These are phyloP conservation scores for Tethya wilhelma DNA, from an alignment of 37 sponge, comb jelly and placozoan genomes.

Conservation along the genomic window DNA sequence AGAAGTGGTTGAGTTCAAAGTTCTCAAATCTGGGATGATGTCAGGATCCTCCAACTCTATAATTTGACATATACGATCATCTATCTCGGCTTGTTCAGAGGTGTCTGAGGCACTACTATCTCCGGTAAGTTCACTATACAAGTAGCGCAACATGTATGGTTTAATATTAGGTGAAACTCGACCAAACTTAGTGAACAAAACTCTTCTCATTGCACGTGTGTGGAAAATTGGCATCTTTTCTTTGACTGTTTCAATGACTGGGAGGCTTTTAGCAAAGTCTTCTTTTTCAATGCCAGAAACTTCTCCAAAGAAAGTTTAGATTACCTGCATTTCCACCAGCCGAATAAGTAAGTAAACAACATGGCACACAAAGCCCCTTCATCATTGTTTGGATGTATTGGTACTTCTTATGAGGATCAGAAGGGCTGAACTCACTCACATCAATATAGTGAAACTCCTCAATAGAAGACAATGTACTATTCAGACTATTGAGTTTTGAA, in stretches of 20 bases:
- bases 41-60: conserved; percentile 14
- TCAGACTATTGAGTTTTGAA: background rate
- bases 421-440: conserved; percentile 15
- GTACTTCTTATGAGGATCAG: conserved; percentile 4
- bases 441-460: background rate
- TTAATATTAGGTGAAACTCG: conserved; percentile 25
- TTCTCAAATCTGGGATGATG: background rate
- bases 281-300: conserved; percentile 1
- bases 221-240: conserved; percentile 29
- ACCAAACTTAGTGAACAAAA: conserved; percentile 41
- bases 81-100: conserved; percentile 12
- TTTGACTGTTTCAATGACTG: conserved; percentile 29
- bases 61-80: conserved; percentile 16
- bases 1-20: background rate
- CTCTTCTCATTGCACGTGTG: conserved; percentile 18
- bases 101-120: conserved; percentile 27
- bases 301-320: conserved; percentile 41
- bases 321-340: conserved; percentile 55
- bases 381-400: conserved; percentile 5
- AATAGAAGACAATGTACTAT: background rate
- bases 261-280: conserved; percentile 3
- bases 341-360: conserved; percentile 29
- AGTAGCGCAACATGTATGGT: conserved; percentile 11
- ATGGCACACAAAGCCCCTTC: conserved; percentile 3
- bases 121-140: conserved; percentile 48